Evolutionary conservation across 2,113 vertebrate genomes (phyloP).

Genomic region (Apteryx owenii): DNA sequence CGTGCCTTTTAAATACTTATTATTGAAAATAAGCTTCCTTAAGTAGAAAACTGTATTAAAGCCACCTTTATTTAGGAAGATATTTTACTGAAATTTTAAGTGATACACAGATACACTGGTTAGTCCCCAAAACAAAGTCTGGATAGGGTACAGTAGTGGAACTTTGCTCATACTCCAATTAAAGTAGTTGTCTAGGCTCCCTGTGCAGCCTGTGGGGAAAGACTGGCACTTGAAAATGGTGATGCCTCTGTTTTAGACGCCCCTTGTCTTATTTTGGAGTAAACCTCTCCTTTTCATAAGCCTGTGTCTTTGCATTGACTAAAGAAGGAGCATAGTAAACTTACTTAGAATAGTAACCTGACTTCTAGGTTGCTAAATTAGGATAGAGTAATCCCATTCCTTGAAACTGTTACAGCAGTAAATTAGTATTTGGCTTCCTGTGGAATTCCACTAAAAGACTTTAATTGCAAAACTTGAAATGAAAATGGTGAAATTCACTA

Average conservation of each 20-base stretch:
- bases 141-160: neutral
- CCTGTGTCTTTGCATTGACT: neutral
- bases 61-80: neutral
- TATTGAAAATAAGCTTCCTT: slow-evolving; percentile 33
- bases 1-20: neutral
- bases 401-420: slow-evolving; percentile 44
- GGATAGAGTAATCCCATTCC: neutral
- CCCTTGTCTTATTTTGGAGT: neutral
- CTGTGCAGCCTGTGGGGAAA: neutral
- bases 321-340: neutral
- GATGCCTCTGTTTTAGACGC: neutral
- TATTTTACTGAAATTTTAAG: neutral
- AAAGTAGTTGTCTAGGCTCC: neutral
- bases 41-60: neutral
- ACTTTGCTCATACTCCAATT: neutral
- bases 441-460: slow-evolving; percentile 41
- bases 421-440: slow-evolving; percentile 8
- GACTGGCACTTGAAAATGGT: neutral
- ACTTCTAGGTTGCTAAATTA: slow-evolving; percentile 8
- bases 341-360: neutral
- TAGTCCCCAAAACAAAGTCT: neutral
- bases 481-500: slow-evolving; percentile 47
- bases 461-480: slow-evolving; percentile 36
- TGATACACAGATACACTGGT: neutral
- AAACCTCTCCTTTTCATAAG: neutral